phyloP scores from a whole-genome alignment of 1,140 invertebrate genomes.

The Pseudomyrmex sp. region DNA sequence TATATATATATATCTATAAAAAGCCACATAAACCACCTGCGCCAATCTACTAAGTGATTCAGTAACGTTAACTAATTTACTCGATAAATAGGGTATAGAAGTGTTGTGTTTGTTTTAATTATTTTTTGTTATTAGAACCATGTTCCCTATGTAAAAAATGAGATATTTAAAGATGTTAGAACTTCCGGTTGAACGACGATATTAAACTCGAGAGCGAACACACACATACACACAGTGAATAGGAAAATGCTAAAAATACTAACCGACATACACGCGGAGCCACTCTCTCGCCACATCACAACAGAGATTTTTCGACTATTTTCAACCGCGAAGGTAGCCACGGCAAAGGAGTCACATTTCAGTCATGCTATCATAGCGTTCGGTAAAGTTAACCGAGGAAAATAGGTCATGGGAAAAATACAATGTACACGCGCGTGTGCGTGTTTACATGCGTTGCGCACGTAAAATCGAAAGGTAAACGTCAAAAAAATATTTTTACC shows the following conservation, averaged over 20 bases:
- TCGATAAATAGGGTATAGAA: too few species aligned
- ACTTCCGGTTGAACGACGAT: background rate
- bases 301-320: slow-evolving; percentile 18
- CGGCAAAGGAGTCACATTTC: slow-evolving; percentile 3
- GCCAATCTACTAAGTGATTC: too few species aligned
- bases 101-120: too few species aligned
- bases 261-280: background rate
- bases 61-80: too few species aligned
- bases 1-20: too few species aligned
- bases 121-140: too few species aligned
- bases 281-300: slow-evolving; percentile 1
- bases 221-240: background rate
- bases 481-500: slow-evolving; percentile 6
- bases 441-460: background rate
- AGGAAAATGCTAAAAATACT: background rate
- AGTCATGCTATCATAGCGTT: background rate
- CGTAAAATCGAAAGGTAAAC: slow-evolving; percentile 16
- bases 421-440: slow-evolving; percentile 4
- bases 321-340: slow-evolving; percentile 13
- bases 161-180: background rate
- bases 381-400: background rate
- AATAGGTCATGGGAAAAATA: slow-evolving; percentile 19
- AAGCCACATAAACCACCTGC: too few species aligned
- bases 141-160: background rate
- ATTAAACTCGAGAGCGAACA: background rate